Percentiles rank a stretch among this genome's conserved stretches.
phyloP scores from a whole-genome alignment of 2,888 invertebrate species.

The Nebria brevicollis region DNA sequence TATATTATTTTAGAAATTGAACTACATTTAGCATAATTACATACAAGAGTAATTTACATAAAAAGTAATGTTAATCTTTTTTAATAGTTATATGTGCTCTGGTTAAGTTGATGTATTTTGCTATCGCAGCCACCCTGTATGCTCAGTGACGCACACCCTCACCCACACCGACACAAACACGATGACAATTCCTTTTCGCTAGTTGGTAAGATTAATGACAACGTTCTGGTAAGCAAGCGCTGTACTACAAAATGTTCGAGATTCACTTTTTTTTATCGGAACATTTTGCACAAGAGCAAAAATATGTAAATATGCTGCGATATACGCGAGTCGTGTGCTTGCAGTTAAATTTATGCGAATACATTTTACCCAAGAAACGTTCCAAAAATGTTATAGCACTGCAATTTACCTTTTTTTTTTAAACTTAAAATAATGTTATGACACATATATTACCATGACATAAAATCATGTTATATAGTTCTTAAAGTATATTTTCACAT shows the following conservation, averaged over 20 bases:
- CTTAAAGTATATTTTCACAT: not conserved
- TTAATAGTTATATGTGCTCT: not conserved
- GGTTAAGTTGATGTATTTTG: not conserved
- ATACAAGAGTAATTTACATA: no score
- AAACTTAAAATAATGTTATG: not conserved
- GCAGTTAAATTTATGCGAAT: conserved; percentile 41
- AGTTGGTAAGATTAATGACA: conserved; percentile 47
- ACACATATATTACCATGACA: not conserved
- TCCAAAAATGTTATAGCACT: conserved; percentile 26
- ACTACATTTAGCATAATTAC: no score
- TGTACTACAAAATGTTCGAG: conserved; percentile 39
- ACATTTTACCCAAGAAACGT: conserved; percentile 35
- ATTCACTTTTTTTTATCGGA: conserved; percentile 31
- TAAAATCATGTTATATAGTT: not conserved
- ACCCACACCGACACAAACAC: conserved; percentile 25
- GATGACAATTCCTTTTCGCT: conserved; percentile 47
- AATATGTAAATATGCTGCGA: conserved; percentile 44
- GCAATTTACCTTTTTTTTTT: not conserved
- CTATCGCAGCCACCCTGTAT: not conserved
- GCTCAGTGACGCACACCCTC: conserved; percentile 8
- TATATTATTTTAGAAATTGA: no score
- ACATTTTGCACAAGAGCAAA: conserved; percentile 35
- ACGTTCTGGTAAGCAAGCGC: conserved; percentile 31
- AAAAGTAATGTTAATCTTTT: no score
- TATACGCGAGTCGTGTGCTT: conserved; percentile 11